Percentiles rank a stretch among this genome's conserved stretches.
These are phyloP conservation scores for Monomorium pharaonis DNA, from an alignment of 1,140 invertebrate genomes.

Conservation along the genomic window DNA sequence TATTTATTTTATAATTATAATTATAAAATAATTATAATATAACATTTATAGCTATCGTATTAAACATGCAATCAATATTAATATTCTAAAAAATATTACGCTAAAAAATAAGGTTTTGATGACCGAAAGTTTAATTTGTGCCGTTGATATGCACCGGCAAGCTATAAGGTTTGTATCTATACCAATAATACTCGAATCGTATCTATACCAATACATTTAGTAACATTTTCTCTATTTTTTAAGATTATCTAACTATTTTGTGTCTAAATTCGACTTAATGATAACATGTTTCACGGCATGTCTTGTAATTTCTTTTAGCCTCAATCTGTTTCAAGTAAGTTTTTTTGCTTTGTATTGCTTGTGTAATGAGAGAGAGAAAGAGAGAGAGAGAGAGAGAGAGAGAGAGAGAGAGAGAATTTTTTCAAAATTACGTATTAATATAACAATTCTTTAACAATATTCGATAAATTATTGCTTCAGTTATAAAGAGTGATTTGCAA, in stretches of 20 bases:
- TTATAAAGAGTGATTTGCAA: too few species aligned
- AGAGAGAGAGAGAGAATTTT: too few species aligned
- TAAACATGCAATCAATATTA: background rate
- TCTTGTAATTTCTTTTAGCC: background rate
- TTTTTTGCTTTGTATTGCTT: too few species aligned
- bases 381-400: too few species aligned
- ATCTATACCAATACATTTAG: background rate
- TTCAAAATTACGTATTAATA: background rate
- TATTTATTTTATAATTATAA: too few species aligned
- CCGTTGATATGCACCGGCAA: conserved; percentile 3
- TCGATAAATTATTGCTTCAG: too few species aligned
- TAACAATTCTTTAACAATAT: too few species aligned
- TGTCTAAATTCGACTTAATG: background rate
- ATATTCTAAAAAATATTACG: background rate
- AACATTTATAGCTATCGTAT: background rate
- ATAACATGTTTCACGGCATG: background rate
- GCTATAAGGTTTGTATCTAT: background rate
- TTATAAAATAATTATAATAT: too few species aligned
- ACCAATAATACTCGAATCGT: background rate
- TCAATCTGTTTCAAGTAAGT: background rate
- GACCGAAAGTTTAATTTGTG: background rate
- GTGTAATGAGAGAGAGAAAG: too few species aligned
- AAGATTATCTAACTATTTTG: background rate
- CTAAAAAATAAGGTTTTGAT: background rate
- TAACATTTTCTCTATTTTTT: background rate